Evolutionary conservation across 2,113 vertebrate genomes (phyloP), one percentile per base, ranked within the genome.

Genomic region (Rhabdomys dilectus): DNA sequence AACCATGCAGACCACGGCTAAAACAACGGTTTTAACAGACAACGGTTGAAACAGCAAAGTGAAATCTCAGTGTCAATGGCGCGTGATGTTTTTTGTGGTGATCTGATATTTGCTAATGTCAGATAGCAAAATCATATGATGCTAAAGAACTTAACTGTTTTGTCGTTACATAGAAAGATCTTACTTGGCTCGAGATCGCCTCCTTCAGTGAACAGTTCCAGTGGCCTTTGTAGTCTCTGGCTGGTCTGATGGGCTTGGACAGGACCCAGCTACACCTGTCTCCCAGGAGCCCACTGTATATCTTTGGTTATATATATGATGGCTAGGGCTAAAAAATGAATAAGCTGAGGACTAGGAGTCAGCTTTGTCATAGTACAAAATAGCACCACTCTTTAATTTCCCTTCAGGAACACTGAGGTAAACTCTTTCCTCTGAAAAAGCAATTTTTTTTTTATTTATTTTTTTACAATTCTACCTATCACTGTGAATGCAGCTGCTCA

Each of bases 391-490:
- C 84, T 64, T 51, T 42, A 62, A 31, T 90, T 81, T 15, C 42
- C 85, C 11, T 68, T 91, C 82, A 45, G 84, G 81, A 51, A 94
- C 88, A 94, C 13, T 68, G 91, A 60, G 82, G 39, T 51, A 64
- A 75, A 53, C 5, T 82, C 87, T 85, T 88, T 39, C 51, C 22
- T 72, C 12, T 58, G 34, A 96, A 75, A 75, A 22, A 26, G 11
- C 51, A 88, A 58, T 81, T 94, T 68, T 36, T 66, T 31, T 31
- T 66, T 96, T 94, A 36, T 36, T 66, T 31, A 12, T 66, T 29
- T 31, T 68, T 96, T 31, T 3, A 36, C 73, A 97, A 78, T 97
- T 96, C 92, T 89, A 12, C 21, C 94, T 88, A 94, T 96, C 97
- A 90, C 76, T 53, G 58, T 88, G 0, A 95, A 96, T 56, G 12